A percentile compares a stretch with the other conserved stretches of the same genome.
These are phyloP conservation scores for Leiothrix lutea DNA, from an alignment of 2,113 vertebrate species.

Conservation along the genomic window DNA sequence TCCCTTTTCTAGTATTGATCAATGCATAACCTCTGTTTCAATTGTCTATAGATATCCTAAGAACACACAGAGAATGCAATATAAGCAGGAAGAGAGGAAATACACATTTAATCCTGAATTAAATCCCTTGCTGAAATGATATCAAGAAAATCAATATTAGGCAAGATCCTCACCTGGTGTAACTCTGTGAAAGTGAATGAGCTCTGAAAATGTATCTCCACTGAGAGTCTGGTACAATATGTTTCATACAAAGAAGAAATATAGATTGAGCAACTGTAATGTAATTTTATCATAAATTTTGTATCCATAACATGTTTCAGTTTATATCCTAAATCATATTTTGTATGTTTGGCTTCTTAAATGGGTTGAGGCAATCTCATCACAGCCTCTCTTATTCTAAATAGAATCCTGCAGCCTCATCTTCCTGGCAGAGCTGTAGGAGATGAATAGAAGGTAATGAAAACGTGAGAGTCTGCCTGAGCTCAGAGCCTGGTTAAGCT, in stretches of 20 bases:
- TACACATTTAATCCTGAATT: not conserved
- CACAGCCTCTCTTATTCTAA: not conserved
- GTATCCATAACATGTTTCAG: not conserved
- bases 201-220: not conserved
- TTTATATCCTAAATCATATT: not conserved
- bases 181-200: not conserved
- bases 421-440: not conserved
- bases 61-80: not conserved
- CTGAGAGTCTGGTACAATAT: not conserved
- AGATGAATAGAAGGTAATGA: not conserved
- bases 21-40: not conserved
- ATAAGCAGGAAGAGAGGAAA: slow-evolving; percentile 1
- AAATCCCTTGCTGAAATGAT: not conserved
- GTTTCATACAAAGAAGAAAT: not conserved
- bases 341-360: not conserved
- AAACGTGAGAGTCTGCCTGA: not conserved
- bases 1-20: not conserved
- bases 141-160: not conserved
- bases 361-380: not conserved
- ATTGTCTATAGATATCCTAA: not conserved
- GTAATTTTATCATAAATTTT: not conserved
- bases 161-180: not conserved
- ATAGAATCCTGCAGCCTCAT: not conserved
- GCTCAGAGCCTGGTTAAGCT: not conserved
- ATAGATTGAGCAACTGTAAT: not conserved